These are phyloP conservation scores for rabbit (Oryctolagus cuniculus) DNA, from an alignment of 2,113 vertebrate genomes.

Conservation along the genomic window DNA sequence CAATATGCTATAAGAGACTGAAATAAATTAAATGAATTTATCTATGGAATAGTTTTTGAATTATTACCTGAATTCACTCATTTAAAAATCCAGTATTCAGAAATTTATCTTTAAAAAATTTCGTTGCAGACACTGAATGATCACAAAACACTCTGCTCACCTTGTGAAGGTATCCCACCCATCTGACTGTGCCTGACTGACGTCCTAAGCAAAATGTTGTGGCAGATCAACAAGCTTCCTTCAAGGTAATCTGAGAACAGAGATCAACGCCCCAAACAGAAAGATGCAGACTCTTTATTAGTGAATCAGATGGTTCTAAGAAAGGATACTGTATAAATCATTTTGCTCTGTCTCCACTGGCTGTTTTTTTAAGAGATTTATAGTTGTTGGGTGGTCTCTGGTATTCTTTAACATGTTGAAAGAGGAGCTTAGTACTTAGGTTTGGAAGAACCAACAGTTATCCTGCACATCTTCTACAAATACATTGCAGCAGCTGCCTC, in stretches of 20 bases:
- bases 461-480: not conserved
- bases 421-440: not conserved
- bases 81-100: not conserved
- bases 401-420: not conserved
- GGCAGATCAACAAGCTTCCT: constrained; percentile 7
- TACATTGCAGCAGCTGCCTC: not conserved
- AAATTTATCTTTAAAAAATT: constrained; percentile 49
- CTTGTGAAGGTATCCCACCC: not conserved
- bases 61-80: constrained; percentile 56
- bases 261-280: constrained; percentile 34
- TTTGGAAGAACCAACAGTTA: constrained; percentile 30
- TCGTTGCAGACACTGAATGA: constrained; percentile 31
- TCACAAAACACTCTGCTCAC: not conserved
- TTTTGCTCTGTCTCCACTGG: not conserved
- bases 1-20: not conserved
- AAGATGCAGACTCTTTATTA: constrained; percentile 52
- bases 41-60: constrained; percentile 8
- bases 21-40: constrained; percentile 51
- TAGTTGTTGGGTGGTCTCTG: not conserved
- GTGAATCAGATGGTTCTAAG: constrained; percentile 23
- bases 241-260: constrained; percentile 31
- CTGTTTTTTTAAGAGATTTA: not conserved
- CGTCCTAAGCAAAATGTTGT: not conserved
- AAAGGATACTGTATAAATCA: constrained; percentile 30
- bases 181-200: constrained; percentile 8